Conservation (phyloP, 2,888 invertebrate genomes). For the Drosophila nr. fundita region DNA sequence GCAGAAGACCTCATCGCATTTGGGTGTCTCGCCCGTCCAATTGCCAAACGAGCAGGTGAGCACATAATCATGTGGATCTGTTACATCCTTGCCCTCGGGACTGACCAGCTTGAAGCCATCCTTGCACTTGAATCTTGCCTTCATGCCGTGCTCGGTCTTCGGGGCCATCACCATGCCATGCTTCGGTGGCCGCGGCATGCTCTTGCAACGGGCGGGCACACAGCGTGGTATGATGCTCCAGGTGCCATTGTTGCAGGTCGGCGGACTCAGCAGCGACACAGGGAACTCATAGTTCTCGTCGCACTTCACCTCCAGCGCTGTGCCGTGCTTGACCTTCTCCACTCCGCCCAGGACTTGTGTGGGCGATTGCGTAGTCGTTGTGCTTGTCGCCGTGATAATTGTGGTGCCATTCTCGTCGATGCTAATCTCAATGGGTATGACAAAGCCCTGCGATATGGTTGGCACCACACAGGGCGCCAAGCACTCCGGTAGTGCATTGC, state of each 20-base stretch:
- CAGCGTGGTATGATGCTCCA: conserved; percentile 97
- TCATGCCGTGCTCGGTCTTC: conserved; percentile 98
- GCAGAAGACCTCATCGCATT: conserved; percentile 95
- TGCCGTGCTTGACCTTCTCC: conserved; percentile 88
- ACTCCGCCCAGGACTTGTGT: conserved; percentile 83
- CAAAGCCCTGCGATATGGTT: conserved; percentile 91
- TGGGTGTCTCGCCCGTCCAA: conserved; percentile 96
- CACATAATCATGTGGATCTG: conserved; percentile 87
- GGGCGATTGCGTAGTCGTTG: conserved; percentile 84
- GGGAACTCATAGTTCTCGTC: conserved; percentile 94
- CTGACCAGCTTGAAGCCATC: conserved; percentile 95
- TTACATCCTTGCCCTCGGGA: conserved; percentile 86
- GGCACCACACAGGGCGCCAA: conserved; percentile 97
- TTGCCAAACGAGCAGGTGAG: conserved; percentile 96
- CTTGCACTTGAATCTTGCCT: conserved; percentile 96
- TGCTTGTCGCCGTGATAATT: conserved; percentile 68
- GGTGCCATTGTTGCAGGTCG: conserved; percentile 96
- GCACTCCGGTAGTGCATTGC: conserved; percentile 96
- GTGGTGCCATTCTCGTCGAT: conserved; percentile 84
- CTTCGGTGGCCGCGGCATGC: conserved; percentile 93
- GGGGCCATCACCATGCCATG: conserved; percentile 98
- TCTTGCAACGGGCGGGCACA: conserved; percentile 92
- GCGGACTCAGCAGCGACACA: conserved; percentile 89
- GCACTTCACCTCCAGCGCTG: conserved; percentile 91
- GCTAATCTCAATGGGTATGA: conserved; percentile 87